Evolutionary conservation across 2,888 invertebrate genomes (phyloP).

Genomic region (Zhengitettix transpicula): DNA sequence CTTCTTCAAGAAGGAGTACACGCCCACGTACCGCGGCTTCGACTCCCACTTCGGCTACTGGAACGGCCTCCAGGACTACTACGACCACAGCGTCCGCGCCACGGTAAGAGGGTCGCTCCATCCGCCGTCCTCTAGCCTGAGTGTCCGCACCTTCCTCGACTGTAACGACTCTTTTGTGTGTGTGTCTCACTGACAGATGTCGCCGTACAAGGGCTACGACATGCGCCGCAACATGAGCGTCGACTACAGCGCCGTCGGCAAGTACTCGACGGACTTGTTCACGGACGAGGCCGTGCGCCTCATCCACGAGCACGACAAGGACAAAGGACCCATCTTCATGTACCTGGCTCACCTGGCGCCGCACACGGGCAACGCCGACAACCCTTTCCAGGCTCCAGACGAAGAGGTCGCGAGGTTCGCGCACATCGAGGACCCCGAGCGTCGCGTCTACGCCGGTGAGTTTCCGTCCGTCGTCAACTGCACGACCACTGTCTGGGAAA

Average conservation of each 20-base stretch:
- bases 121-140: too few species aligned
- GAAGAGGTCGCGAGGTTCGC: conserved; percentile 49
- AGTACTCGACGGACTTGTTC: conserved; percentile 13
- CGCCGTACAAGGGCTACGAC: conserved; percentile 12
- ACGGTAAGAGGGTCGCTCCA: conserved; percentile 18
- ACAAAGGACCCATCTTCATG: conserved; percentile 42
- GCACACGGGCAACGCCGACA: conserved; percentile 44
- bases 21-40: conserved; percentile 60
- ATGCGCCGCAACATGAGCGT: conserved; percentile 13
- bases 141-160: background rate
- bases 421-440: conserved; percentile 45
- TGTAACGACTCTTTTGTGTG: background rate
- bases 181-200: conserved; percentile 2
- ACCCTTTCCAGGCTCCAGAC: conserved; percentile 54
- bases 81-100: conserved; percentile 38
- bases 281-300: conserved; percentile 11
- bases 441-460: conserved; percentile 51
- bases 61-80: conserved; percentile 69
- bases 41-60: conserved; percentile 72
- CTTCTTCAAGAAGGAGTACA: conserved; percentile 33
- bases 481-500: too few species aligned
- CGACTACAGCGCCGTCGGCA: conserved; percentile 9
- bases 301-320: conserved; percentile 18
- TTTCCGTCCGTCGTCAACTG: too few species aligned
- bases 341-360: conserved; percentile 52